These are phyloP conservation scores for Tympanuchus pallidicinctus DNA, from an alignment of 2,113 vertebrate species.

Conservation along the genomic window DNA sequence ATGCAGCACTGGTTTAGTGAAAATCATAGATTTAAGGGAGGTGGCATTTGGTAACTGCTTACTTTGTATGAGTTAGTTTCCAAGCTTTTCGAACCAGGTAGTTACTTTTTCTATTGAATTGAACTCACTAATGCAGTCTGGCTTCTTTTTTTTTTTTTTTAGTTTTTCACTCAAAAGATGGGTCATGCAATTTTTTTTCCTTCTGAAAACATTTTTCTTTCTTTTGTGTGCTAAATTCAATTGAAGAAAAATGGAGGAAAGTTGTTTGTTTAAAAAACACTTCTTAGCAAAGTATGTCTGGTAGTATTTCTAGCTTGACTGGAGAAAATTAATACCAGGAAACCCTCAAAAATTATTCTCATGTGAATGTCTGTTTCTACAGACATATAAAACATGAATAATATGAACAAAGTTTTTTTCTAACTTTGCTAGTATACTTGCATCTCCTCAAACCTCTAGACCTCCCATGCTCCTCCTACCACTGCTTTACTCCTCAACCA, in stretches of 20 bases:
- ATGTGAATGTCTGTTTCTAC: not conserved
- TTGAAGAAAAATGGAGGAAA: not conserved
- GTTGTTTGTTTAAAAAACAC: not conserved
- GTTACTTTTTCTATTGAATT: not conserved
- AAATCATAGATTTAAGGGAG: not conserved
- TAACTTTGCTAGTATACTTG: not conserved
- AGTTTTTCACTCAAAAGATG: not conserved
- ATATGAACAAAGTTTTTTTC: not conserved
- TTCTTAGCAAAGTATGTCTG: not conserved
- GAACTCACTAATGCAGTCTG: not conserved
- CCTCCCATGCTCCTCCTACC: not conserved
- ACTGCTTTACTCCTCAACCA: not conserved
- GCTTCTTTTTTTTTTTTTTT: not conserved
- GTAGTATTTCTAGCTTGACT: not conserved
- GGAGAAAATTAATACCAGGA: not conserved
- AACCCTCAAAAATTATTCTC: fast-evolving
- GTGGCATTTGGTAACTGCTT: not conserved
- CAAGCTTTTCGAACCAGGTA: not conserved
- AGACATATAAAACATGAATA: not conserved
- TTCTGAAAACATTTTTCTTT: not conserved
- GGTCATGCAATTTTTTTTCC: not conserved
- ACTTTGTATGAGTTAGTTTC: not conserved
- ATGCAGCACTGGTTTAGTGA: not conserved
- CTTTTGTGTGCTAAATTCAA: not conserved
- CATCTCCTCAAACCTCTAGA: not conserved